Conservation (phyloP, 1,140 invertebrate species). For the Aphis gossypii region DNA sequence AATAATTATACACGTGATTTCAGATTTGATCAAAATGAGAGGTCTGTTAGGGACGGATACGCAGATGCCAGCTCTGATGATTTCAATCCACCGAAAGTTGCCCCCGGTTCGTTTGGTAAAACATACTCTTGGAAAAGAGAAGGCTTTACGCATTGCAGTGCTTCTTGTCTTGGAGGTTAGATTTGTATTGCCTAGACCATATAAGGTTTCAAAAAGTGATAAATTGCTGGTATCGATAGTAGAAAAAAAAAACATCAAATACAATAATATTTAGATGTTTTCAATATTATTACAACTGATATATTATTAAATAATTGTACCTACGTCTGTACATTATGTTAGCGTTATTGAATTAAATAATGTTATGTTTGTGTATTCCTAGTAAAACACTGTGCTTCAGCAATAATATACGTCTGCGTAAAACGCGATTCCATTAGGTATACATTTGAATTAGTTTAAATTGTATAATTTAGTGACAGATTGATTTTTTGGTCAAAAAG, state of each 20-base stretch:
- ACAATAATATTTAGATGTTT: neutral
- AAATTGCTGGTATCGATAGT: neutral
- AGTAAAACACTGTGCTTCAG: slow-evolving; percentile 18
- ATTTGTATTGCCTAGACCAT: slow-evolving; percentile 22
- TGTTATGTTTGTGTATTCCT: slow-evolving; percentile 5
- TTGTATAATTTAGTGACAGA: neutral
- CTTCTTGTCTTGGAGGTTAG: slow-evolving; percentile 88
- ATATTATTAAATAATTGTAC: neutral
- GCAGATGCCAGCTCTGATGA: slow-evolving; percentile 64
- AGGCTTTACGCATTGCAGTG: slow-evolving; percentile 89
- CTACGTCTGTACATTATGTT: neutral
- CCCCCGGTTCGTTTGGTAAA: slow-evolving; percentile 67
- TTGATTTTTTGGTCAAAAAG: neutral
- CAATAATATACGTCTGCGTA: neutral
- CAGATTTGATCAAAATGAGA: slow-evolving; percentile 50
- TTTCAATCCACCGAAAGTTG: slow-evolving; percentile 66
- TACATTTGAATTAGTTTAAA: neutral
- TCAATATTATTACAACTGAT: neutral
- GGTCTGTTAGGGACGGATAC: slow-evolving; percentile 59
- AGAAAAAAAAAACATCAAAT: neutral
- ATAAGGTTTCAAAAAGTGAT: neutral
- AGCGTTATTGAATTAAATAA: neutral
- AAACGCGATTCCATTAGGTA: neutral
- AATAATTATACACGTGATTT: neutral
- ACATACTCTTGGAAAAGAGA: slow-evolving; percentile 84